These are phyloP conservation scores for Benthosema pterotum DNA, from an alignment of 2,797 vertebrate species.

Conservation along the genomic window DNA sequence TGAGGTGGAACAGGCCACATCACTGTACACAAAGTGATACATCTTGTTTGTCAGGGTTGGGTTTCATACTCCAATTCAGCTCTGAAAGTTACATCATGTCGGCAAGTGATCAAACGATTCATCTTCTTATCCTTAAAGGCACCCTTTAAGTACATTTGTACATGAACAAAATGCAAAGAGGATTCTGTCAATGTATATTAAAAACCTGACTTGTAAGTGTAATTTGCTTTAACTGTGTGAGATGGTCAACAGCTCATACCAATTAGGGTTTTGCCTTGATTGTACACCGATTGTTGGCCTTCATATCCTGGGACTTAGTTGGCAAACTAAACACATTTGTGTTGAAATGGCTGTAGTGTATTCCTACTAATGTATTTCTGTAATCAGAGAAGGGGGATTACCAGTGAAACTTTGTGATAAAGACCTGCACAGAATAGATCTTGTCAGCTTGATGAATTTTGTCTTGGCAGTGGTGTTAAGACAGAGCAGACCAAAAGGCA, in stretches of 20 bases:
- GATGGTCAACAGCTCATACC: too few species aligned
- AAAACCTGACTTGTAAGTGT: too few species aligned
- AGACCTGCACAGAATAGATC: conserved; percentile 37
- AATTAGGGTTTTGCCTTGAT: not conserved
- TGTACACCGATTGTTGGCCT: not conserved
- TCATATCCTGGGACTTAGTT: not conserved
- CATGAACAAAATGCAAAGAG: too few species aligned
- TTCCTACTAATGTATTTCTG: not conserved
- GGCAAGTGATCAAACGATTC: too few species aligned
- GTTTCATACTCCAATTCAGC: conserved; percentile 31
- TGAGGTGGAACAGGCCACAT: conserved; percentile 40
- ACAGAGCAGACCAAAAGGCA: conserved; percentile 37
- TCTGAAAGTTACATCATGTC: conserved; percentile 31
- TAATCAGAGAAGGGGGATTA: conserved; percentile 18
- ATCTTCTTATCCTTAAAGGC: too few species aligned
- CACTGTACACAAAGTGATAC: conserved; percentile 19
- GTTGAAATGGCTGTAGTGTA: not conserved
- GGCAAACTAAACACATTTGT: not conserved
- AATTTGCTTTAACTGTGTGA: too few species aligned
- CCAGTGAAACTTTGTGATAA: conserved; percentile 24
- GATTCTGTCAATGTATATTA: too few species aligned
- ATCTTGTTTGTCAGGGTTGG: conserved; percentile 25
- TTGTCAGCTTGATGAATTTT: conserved; percentile 39
- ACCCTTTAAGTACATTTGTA: too few species aligned
- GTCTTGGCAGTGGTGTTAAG: conserved; percentile 40